Percentiles rank a stretch among this genome's conserved stretches.
Evolutionary conservation across 2,797 vertebrate genomes (phyloP).

Genomic region (Triplophysa yarkandensis): DNA sequence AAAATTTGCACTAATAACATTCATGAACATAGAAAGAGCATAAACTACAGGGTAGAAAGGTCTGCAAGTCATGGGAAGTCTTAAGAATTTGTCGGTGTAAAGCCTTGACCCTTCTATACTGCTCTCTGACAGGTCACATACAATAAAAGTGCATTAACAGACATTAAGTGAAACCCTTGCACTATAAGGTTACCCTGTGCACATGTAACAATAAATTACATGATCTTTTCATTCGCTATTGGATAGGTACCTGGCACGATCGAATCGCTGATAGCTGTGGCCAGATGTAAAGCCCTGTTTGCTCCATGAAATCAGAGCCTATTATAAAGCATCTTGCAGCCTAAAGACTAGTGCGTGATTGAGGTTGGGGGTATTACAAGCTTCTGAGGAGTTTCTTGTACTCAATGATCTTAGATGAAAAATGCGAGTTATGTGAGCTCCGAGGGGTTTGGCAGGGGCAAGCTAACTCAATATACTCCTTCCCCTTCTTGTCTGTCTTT

Average conservation of each 20-base stretch:
- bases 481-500: conserved; percentile 39
- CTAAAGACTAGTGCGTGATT: conserved; percentile 55
- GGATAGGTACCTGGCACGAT: conserved; percentile 53
- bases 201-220: conserved; percentile 51
- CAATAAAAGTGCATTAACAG: conserved; percentile 56
- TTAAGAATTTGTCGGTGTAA: neutral
- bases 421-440: conserved; percentile 72
- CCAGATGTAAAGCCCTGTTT: conserved; percentile 67
- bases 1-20: no score
- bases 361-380: conserved; percentile 28
- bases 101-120: conserved; percentile 2
- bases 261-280: conserved; percentile 51
- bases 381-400: conserved; percentile 43
- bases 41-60: no score
- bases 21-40: no score
- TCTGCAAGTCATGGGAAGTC: neutral
- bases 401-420: conserved; percentile 62
- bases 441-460: conserved; percentile 67
- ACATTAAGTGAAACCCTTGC: conserved; percentile 53
- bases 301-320: conserved; percentile 69
- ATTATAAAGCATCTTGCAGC: conserved; percentile 69
- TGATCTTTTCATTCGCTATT: conserved; percentile 41
- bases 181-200: conserved; percentile 60
- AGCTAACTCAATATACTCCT: conserved; percentile 63
- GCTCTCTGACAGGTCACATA: conserved; percentile 41